phyloP scores from a whole-genome alignment of 1,140 invertebrate species.

The Steinernema feltiae region DNA sequence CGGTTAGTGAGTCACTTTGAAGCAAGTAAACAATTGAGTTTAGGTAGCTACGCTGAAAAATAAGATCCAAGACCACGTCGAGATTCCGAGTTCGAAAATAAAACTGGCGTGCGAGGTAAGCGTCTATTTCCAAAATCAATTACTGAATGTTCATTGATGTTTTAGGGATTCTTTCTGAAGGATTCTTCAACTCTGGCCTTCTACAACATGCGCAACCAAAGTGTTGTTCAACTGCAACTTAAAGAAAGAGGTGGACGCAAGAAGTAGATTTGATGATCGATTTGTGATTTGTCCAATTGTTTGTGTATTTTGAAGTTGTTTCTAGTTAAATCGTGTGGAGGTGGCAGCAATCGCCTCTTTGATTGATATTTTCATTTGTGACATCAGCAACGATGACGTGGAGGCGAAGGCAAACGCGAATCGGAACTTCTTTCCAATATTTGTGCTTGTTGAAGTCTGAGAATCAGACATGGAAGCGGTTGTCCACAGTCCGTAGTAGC shows the following conservation, averaged over 20 bases:
- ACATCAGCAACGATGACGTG: conserved; percentile 61
- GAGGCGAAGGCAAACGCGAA: conserved; percentile 46
- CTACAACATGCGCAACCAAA: conserved; percentile 82
- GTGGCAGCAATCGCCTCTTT: conserved; percentile 64
- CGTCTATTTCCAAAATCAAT: no score
- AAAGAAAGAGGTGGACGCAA: conserved; percentile 96
- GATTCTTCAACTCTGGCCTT: conserved; percentile 88
- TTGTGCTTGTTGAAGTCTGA: no score
- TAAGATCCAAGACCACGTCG: conserved; percentile 78
- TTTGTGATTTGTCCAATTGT: no score
- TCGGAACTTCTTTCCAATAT: not conserved
- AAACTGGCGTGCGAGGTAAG: conserved; percentile 82
- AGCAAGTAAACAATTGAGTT: conserved; percentile 32
- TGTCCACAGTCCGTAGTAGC: no score
- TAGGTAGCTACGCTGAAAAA: conserved; percentile 77
- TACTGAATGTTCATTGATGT: no score
- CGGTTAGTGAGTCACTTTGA: conserved; percentile 56
- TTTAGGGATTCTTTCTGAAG: conserved; percentile 91
- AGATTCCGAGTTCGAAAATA: conserved; percentile 93
- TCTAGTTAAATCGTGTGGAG: conserved; percentile 61
- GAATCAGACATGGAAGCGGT: no score
- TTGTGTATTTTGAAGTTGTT: no score
- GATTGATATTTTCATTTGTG: conserved; percentile 60
- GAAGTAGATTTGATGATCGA: no score
- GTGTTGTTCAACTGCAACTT: conserved; percentile 77